phyloP scores from a whole-genome alignment of 2,888 invertebrate genomes.

The Acleris cristana region DNA sequence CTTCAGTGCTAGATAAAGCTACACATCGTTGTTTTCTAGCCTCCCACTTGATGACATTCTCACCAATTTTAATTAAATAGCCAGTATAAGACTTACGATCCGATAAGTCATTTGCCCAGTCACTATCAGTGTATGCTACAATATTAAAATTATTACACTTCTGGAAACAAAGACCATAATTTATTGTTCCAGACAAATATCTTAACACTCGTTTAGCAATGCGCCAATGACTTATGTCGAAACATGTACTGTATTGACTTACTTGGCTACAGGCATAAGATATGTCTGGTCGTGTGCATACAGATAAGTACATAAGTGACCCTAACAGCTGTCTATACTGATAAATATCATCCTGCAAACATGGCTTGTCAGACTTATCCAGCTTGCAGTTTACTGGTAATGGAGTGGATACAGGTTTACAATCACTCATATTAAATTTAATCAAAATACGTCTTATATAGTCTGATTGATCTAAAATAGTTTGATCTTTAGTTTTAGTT shows the following conservation, averaged over 20 bases:
- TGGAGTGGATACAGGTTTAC: too few species aligned
- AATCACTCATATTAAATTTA: too few species aligned
- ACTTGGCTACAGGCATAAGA: constrained; percentile 36
- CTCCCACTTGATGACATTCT: constrained; percentile 35
- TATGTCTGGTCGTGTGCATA: constrained; percentile 11
- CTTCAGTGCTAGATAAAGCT: constrained; percentile 12
- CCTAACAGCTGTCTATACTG: too few species aligned
- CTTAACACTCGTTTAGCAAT: constrained; percentile 40
- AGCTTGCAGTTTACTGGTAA: too few species aligned
- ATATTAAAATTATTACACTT: too few species aligned
- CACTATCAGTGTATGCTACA: too few species aligned
- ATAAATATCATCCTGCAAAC: too few species aligned
- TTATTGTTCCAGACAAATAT: constrained; percentile 38
- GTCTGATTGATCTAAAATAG: too few species aligned
- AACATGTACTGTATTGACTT: constrained; percentile 40
- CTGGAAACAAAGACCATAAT: constrained; percentile 34
- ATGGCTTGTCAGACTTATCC: too few species aligned
- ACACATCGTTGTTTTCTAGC: constrained; percentile 34
- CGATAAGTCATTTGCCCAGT: constrained; percentile 31
- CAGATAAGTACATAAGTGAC: too few species aligned
- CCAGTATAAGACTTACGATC: constrained; percentile 36
- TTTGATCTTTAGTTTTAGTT: too few species aligned
- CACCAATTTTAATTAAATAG: constrained; percentile 27
- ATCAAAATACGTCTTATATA: too few species aligned
- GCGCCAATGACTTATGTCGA: constrained; percentile 37